Evolutionary conservation across 2,797 vertebrate species (phyloP), one percentile per base, ranked within the genome.

Genomic region (Dipus sagitta): DNA sequence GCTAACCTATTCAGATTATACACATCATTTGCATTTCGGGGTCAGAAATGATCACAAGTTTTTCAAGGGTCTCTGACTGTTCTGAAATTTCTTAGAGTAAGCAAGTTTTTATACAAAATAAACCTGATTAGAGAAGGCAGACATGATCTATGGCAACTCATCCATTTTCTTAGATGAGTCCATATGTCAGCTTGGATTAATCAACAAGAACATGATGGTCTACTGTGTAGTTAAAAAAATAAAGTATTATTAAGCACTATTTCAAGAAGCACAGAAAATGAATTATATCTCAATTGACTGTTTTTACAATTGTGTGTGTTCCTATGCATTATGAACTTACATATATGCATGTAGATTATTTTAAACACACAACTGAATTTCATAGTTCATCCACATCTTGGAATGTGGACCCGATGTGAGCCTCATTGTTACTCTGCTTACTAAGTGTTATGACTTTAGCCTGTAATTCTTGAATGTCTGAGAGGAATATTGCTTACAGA

Each of bases 231-330:
- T 58, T 38, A 75, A 87, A 81, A 71, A 83, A 30, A 58, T 32
- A 78, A 47, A 58, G 30, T 11, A 71, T 67, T 70, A 32, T 26
- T 70, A 77, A 88, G 28, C 65, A 58, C 18, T 70, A 62, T 74
- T 90, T 92, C 42, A 93, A 94, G 47, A 89, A 90, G 4, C 34
- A 80, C 9, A 94, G 79, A 70, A 47, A 68, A 72, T 17, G 14
- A 94, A 54, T 20, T 67, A 60, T 60, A 24, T 9, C 32, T 82
- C 11, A 81, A 58, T 9, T 90, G 10, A 14, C 42, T 14, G 23
- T 86, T 58, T 28, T 74, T 47, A 87, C 26, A 42, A 75, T 62
- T 64, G 4, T 62, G 20, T n/a, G 2, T 12, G 79, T 72, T 76
- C 75, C 2, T 67, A 3, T 90, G 14, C 62, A 4, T 64, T 42